Conservation (phyloP, 2,797 vertebrate species). For the Ceryle rudis region DNA sequence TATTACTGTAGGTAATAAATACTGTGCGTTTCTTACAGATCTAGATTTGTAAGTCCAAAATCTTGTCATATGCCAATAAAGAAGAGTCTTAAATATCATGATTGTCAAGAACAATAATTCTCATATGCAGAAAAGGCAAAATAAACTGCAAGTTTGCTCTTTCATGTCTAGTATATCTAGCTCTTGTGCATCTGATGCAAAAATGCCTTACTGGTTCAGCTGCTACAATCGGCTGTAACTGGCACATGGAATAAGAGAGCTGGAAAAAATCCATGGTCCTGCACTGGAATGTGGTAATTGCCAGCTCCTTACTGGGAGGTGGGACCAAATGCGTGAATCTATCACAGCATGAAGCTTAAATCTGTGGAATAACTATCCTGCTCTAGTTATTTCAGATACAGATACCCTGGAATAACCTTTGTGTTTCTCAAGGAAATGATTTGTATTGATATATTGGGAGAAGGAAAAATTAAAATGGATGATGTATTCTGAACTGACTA, state of each 20-base stretch:
- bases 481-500: neutral
- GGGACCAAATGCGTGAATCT: neutral
- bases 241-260: neutral
- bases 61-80: neutral
- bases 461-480: neutral
- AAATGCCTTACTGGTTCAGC: slow-evolving; percentile 2
- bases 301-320: neutral
- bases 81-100: neutral
- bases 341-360: neutral
- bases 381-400: neutral
- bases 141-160: neutral
- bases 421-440: neutral
- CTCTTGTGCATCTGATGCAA: neutral
- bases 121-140: neutral
- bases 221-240: neutral
- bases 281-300: slow-evolving; percentile 27
- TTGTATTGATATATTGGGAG: neutral
- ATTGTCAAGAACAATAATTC: neutral
- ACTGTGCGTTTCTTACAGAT: neutral
- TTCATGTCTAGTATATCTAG: neutral
- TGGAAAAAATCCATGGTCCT: neutral
- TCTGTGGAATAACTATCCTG: neutral
- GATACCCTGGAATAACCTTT: neutral
- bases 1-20: neutral
- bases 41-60: neutral